phyloP scores from a whole-genome alignment of 2,113 vertebrate species.

The Malurus alboscapulatus region DNA sequence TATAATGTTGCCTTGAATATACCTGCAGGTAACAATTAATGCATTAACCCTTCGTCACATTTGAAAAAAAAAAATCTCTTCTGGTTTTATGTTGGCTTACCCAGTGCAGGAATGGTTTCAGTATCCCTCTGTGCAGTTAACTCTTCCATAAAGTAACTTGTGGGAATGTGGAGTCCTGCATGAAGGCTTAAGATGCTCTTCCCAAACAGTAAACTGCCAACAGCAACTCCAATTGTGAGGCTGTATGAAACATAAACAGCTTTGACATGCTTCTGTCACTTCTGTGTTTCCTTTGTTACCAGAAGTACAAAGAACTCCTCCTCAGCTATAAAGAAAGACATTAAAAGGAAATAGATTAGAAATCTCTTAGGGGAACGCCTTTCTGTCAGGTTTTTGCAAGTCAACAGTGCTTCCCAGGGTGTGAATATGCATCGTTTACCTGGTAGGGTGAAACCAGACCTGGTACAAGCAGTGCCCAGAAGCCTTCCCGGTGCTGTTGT shows the following conservation, averaged over 20 bases:
- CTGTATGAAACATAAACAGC: neutral
- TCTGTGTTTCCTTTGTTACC: constrained; percentile 13
- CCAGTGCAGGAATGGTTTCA: neutral
- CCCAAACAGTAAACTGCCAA: neutral
- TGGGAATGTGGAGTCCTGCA: neutral
- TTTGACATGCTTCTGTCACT: constrained; percentile 40
- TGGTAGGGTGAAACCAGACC: neutral
- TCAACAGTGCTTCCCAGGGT: neutral
- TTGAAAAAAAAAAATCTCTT: neutral
- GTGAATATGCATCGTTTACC: neutral
- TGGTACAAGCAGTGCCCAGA: neutral
- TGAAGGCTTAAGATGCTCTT: neutral
- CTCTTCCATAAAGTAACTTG: neutral
- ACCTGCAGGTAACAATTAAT: neutral
- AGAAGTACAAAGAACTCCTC: constrained; percentile 36
- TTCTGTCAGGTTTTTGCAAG: neutral
- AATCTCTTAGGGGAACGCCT: neutral
- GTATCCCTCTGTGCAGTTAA: neutral
- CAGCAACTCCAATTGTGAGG: neutral
- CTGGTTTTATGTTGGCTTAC: neutral
- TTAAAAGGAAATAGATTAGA: constrained; percentile 31
- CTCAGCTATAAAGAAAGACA: neutral
- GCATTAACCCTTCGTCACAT: neutral
- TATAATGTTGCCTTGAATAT: neutral
- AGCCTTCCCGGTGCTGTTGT: neutral